These are phyloP conservation scores for Octonoba sinensis DNA, from an alignment of 2,888 invertebrate species.

Conservation along the genomic window DNA sequence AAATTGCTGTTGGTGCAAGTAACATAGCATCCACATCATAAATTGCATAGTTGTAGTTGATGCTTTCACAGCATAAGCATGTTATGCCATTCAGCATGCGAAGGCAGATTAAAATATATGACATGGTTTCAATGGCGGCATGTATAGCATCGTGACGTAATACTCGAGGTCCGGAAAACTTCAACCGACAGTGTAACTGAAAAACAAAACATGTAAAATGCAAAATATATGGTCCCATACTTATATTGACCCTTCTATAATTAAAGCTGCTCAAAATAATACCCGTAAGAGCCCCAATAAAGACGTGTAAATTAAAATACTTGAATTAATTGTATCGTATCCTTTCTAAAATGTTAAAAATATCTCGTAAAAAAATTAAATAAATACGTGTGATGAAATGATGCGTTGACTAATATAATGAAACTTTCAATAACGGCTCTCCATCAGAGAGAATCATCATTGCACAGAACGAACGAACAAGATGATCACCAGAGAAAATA, in stretches of 20 bases:
- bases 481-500: conserved; percentile 6
- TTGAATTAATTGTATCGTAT: conserved; percentile 21
- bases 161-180: no score
- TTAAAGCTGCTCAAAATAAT: conserved; percentile 57
- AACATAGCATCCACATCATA: conserved; percentile 16
- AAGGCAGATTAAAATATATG: conserved; percentile 19
- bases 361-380: conserved; percentile 35
- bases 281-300: conserved; percentile 49
- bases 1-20: conserved; percentile 3
- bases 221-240: conserved; percentile 35
- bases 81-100: conserved; percentile 18
- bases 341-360: background rate
- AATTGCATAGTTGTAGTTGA: conserved; percentile 42
- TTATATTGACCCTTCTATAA: conserved; percentile 7
- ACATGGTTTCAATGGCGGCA: background rate
- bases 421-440: conserved; percentile 10
- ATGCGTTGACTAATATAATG: conserved; percentile 49
- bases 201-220: conserved; percentile 8
- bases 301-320: conserved; percentile 32
- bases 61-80: conserved; percentile 44
- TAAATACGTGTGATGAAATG: conserved; percentile 58
- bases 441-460: conserved; percentile 1
- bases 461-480: conserved; percentile 1
- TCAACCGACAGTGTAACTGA: background rate
- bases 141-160: no score